Evolutionary conservation across 2,888 invertebrate species (phyloP).

Genomic region (Lydus trimaculatus): DNA sequence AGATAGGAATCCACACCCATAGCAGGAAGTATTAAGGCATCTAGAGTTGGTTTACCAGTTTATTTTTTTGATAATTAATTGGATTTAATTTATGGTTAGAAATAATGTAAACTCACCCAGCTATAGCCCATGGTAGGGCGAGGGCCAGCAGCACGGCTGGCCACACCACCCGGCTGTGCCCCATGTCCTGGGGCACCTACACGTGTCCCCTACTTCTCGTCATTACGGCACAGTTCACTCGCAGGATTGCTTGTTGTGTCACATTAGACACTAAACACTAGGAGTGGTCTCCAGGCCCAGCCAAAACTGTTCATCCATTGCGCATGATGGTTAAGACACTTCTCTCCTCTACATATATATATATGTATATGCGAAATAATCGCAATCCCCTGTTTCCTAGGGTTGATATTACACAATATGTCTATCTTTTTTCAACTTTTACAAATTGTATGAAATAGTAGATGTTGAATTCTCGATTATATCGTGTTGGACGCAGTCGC

Average conservation of each 20-base stretch:
- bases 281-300: constrained; percentile 60
- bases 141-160: constrained; percentile 64
- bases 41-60: not conserved
- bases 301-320: constrained; percentile 51
- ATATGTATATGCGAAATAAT: constrained; percentile 53
- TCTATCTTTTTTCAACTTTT: constrained; percentile 31
- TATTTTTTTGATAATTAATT: not conserved
- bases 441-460: constrained; percentile 33
- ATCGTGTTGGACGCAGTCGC: constrained; percentile 57
- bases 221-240: constrained; percentile 56
- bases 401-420: constrained; percentile 1
- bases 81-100: not conserved
- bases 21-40: not conserved
- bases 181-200: constrained; percentile 61
- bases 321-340: constrained; percentile 53
- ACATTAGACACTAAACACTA: constrained; percentile 58
- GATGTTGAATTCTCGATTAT: constrained; percentile 46
- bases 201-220: constrained; percentile 61
- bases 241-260: constrained; percentile 55
- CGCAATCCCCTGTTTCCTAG: constrained; percentile 42
- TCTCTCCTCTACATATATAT: not conserved
- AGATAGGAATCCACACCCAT: not conserved
- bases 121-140: constrained; percentile 60
- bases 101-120: constrained; percentile 59
- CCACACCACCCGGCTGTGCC: constrained; percentile 65